Evolutionary conservation across 2,888 invertebrate species (phyloP), one percentile per base, ranked within the genome.

Genomic region (Apocheima hispidaria): DNA sequence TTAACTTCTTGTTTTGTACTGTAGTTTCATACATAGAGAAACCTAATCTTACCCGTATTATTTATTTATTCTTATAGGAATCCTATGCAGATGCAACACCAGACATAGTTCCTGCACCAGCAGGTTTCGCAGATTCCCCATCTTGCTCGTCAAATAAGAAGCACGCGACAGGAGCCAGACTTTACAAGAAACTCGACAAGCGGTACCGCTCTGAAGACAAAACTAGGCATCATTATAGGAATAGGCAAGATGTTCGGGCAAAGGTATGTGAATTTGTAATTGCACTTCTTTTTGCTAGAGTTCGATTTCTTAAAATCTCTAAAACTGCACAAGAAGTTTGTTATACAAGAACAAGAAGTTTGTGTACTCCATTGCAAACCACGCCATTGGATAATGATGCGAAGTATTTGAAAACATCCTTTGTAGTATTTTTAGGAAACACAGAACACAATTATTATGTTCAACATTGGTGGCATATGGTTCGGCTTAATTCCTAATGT

Each of bases 81-180:
- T 92, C 92, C 0, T 93, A 87, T 60, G 88, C 88, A 30, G 94
- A 93, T 70, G 94, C 94, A 30, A 88, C 89, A 5, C 92, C 92
- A 30, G 96, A 96, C 75, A 97, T 97, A 71, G 97, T 97, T 1
- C 96, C 97, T 77, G 97, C 97, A 0, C 97, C 97, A 1, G 97
- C 97, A 14, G 97, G 97, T 41, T 98, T 97, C 81, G 97, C 97
- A 6, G 97, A 98, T 83, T 97, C 97, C 0, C 97, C 97, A 4
- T 90, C 86, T 20, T 92, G 68, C 18, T 65, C 73, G 2, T 78
- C 81, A 16, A 75, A 81, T 7, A 92, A 89, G 70, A 90, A 90
- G 60, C 79, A 84, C 18, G 75, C 86, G 3, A 91, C 72, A 59
- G 93, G 93, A 58, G 95, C 93, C 46, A 92, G 95, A 23, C 84